Evolutionary conservation across 1,140 invertebrate species (phyloP), one percentile per base, ranked within the genome.

Genomic region (Propsilocerus akamusi): DNA sequence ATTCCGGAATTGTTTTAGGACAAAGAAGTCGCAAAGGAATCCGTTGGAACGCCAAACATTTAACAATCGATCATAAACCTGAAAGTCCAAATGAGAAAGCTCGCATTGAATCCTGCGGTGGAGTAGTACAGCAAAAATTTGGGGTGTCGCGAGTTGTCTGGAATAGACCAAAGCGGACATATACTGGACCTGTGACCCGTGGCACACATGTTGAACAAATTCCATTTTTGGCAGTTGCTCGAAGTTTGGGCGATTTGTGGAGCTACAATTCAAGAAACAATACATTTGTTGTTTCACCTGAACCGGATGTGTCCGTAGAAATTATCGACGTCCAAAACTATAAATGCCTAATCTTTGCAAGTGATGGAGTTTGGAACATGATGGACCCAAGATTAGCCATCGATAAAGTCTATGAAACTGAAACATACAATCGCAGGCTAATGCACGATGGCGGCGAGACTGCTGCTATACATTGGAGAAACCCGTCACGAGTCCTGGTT

Each of bases 301-400:
- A 94, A 65, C 95, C 95, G 3, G 94, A 98, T 72, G 88, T 96
- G 4, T 76, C 79, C 56, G 89, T 94, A 0, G 71, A 91, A 47
- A 72, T 80, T 46, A 81, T 97, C 51, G 84, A 97, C 67, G 17
- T 10, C 8, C 81, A 20, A 7, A 14, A 20, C 22, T 41, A 76
- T 62, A 80, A 86, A 57, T 97, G 92, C 70, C 71, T 98, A 1
- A 86, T 98, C 51, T 84, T 97, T 57, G 95, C 88, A 50, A 95
- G 91, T 2, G 95, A 98, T 69, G 95, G 95, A 4, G 67, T 97
- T 10, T 97, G 91, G 87, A 97, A 98, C 66, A 92, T 97, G 78
- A 65, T 97, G 32, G 80, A 77, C 3, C 73, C 90, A 0, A 73
- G 83, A 57, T 77, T 78, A 55, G 86, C 90, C n/a, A 87, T 96